A percentile compares a stretch with the other conserved stretches of the same genome.
phyloP scores from a whole-genome alignment of 92 coral and sea anemone species.

The Hydrozoanthus gracilis region DNA sequence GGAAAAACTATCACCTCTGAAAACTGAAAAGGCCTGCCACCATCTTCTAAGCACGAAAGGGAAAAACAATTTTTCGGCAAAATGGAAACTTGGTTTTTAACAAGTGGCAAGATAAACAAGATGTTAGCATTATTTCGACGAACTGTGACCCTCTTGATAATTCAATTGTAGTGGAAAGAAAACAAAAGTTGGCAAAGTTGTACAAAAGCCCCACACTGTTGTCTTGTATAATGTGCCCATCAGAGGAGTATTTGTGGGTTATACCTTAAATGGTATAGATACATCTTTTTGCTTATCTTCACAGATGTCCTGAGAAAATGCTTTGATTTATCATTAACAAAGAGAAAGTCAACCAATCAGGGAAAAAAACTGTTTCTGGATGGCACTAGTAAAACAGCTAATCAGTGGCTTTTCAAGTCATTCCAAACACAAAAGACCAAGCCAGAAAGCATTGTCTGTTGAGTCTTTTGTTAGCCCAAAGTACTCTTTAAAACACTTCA shows the following conservation, averaged over 20 bases:
- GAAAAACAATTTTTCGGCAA: background rate
- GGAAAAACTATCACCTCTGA: background rate
- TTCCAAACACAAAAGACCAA: background rate
- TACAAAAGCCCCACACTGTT: background rate
- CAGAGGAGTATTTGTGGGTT: background rate
- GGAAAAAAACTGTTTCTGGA: background rate
- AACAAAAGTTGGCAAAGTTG: background rate
- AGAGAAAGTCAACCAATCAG: background rate
- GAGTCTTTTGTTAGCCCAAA: background rate
- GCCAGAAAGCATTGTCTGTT: background rate
- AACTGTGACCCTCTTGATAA: background rate
- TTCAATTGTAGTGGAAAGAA: background rate
- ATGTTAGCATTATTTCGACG: background rate
- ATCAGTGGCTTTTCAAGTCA: background rate
- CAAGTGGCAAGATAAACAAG: background rate
- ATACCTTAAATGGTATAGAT: background rate
- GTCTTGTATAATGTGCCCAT: background rate
- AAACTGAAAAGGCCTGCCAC: background rate
- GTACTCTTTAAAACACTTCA: too few relatives aligned
- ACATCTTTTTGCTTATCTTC: background rate
- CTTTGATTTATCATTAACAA: constrained; percentile 2
- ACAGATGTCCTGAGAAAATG: background rate
- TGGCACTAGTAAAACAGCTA: background rate
- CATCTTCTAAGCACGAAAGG: background rate
- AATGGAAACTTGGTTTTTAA: background rate